Percentiles rank a stretch among this genome's conserved stretches.
Conservation (phyloP, 2,888 invertebrate genomes). For the Caenorhabditis zanzibari region DNA sequence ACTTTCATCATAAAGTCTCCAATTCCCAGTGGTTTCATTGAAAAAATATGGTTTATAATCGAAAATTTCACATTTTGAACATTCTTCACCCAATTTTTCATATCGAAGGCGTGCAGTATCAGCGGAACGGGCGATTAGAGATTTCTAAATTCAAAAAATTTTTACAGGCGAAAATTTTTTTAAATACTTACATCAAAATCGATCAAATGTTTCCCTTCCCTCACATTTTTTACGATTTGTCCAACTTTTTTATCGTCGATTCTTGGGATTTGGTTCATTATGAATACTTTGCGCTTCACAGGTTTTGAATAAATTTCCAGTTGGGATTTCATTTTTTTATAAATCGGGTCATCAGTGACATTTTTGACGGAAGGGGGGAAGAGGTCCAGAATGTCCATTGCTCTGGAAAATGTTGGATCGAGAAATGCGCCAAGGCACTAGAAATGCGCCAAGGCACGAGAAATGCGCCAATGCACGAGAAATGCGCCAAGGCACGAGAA, state of each 20-base stretch:
- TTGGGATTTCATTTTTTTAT: neutral
- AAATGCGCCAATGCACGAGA: neutral
- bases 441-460: conserved; percentile 4
- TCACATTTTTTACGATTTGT: neutral
- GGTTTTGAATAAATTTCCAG: neutral
- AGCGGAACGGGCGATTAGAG: neutral
- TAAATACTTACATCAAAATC: conserved; percentile 7
- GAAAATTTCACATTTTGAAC: conserved; percentile 21
- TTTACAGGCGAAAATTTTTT: neutral
- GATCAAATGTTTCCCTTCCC: neutral
- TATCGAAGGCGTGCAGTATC: conserved; percentile 1
- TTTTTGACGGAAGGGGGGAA: neutral
- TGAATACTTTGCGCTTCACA: neutral
- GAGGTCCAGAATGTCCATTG: neutral
- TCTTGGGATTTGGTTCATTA: conserved; percentile 5
- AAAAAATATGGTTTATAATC: conserved; percentile 10
- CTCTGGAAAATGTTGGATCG: neutral
- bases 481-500: conserved; percentile 9
- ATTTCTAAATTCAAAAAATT: neutral
- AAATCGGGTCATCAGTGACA: neutral
- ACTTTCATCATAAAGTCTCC: conserved; percentile 1
- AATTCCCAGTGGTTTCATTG: neutral
- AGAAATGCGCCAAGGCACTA: neutral
- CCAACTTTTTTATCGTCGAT: neutral
- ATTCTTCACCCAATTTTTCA: neutral